Evolutionary conservation across 2,797 vertebrate genomes (phyloP).

Genomic region (Sebastes nivosus): DNA sequence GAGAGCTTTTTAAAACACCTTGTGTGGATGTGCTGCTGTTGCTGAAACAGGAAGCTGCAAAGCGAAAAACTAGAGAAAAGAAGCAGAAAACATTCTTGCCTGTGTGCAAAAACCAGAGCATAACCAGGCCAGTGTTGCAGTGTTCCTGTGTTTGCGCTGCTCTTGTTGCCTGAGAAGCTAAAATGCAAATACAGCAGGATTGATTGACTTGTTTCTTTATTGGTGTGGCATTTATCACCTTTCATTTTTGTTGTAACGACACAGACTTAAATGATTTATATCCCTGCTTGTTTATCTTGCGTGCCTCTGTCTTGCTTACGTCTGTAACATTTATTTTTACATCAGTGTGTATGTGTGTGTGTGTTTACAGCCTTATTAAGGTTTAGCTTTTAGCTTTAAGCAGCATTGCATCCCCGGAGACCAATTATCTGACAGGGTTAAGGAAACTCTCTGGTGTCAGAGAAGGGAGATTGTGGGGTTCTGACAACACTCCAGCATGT

Average conservation of each 20-base stretch:
- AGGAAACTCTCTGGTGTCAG: conserved; percentile 66
- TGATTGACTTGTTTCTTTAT: conserved; percentile 44
- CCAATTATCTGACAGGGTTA: conserved; percentile 80
- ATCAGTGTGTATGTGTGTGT: conserved; percentile 20
- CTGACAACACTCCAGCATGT: conserved; percentile 70
- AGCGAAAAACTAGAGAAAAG: conserved; percentile 12
- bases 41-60: conserved; percentile 35
- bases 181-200: conserved; percentile 35
- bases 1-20: conserved; percentile 44
- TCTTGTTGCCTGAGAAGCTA: conserved; percentile 17
- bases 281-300: neutral
- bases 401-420: conserved; percentile 66
- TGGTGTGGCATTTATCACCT: conserved; percentile 36
- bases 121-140: neutral
- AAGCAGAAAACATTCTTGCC: conserved; percentile 10
- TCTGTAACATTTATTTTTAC: conserved; percentile 34
- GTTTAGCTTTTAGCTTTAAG: conserved; percentile 72
- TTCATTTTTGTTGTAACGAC: conserved; percentile 26
- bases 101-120: conserved; percentile 15
- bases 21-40: conserved; percentile 31
- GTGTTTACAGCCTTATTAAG: conserved; percentile 73
- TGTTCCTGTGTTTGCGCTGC: conserved; percentile 1
- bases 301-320: neutral
- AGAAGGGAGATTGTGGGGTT: conserved; percentile 55
- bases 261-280: conserved; percentile 25